Conservation (phyloP, 2,888 invertebrate species). For the Drosophila percnosoma region DNA sequence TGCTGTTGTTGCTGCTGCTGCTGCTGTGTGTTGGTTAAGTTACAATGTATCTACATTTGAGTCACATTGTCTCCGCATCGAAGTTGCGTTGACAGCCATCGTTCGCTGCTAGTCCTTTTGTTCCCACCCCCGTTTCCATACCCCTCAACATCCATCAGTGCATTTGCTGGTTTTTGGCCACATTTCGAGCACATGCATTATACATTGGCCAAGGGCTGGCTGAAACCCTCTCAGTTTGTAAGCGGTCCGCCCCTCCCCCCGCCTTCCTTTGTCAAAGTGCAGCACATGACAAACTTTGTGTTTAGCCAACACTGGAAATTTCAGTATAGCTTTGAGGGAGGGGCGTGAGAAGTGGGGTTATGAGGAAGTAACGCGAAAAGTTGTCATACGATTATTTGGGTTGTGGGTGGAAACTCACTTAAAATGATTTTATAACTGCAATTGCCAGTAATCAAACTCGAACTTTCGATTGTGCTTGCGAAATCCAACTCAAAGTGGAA, state of each 20-base stretch:
- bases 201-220: conserved; percentile 51
- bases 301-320: conserved; percentile 76
- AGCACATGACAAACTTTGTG: conserved; percentile 76
- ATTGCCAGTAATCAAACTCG: conserved; percentile 25
- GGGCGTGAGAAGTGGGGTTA: background rate
- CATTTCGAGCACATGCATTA: conserved; percentile 68
- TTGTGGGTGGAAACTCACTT: conserved; percentile 28
- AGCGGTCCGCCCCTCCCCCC: background rate
- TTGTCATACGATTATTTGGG: conserved; percentile 30
- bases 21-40: conserved; percentile 32
- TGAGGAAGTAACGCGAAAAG: conserved; percentile 28
- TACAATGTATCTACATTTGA: conserved; percentile 77
- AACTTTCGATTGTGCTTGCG: conserved; percentile 29
- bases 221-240: background rate
- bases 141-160: conserved; percentile 24
- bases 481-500: conserved; percentile 7
- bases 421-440: conserved; percentile 55
- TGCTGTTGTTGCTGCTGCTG: conserved; percentile 25
- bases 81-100: conserved; percentile 78
- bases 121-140: background rate
- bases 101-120: conserved; percentile 13
- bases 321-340: conserved; percentile 26
- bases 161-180: conserved; percentile 65
- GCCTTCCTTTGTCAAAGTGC: conserved; percentile 55
- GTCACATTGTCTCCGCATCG: conserved; percentile 77